Base-by-base conservation (phyloP, 2,888 invertebrate species). In the Hololepta plana region DNA sequence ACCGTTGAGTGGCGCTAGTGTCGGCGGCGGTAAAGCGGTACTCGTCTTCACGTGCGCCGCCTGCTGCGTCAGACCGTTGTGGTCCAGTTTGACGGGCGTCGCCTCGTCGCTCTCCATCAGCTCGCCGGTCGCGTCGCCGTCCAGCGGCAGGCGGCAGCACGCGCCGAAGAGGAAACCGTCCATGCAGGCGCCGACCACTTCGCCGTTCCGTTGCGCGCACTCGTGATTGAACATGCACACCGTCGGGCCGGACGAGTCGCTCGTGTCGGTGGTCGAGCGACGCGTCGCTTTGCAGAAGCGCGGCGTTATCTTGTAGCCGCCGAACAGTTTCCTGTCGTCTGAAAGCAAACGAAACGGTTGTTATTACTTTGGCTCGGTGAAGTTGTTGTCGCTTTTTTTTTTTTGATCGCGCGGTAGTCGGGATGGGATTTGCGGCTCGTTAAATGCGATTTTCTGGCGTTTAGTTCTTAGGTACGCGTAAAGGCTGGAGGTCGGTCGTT, bases 221-320 rank as follows among this genome's bases (percentile, higher is more conserved):
- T 88, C 85, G 44, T 84, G 82, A 55, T 88, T 87, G 60, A 88
- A 90, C 88, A 88, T 88, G 54, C 88, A 88, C 43, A 84, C 73
- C 19, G 76, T 79, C 20, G 73, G 73, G 1, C 76, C 74, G 38
- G 76, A 77, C 20, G 73, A 73, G 1, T 76, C 74, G 38, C 62
- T 59, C 40, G 70, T 67, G 22, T 64, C 60, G 36, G 59, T 47
- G 17, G 58, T 62, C 11, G 71, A 58, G 19, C 70, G 66, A 46
- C 70, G 56, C 4, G 73, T 65, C 11, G 80, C 72, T 42, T 74
- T 72, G 54, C 85, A 85, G 38, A 72, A 67, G 36, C 74, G 69
- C 3, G 84, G 84, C 8, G 81, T 77, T 60, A 85, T 85, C 46
- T 77, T 63, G 52, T 85, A 84, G 5, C 85, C 84, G 4, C 84